A percentile compares a stretch with the other conserved stretches of the same genome.
Conservation (phyloP, 2,888 invertebrate genomes). For the Pristionchus arcanus region DNA sequence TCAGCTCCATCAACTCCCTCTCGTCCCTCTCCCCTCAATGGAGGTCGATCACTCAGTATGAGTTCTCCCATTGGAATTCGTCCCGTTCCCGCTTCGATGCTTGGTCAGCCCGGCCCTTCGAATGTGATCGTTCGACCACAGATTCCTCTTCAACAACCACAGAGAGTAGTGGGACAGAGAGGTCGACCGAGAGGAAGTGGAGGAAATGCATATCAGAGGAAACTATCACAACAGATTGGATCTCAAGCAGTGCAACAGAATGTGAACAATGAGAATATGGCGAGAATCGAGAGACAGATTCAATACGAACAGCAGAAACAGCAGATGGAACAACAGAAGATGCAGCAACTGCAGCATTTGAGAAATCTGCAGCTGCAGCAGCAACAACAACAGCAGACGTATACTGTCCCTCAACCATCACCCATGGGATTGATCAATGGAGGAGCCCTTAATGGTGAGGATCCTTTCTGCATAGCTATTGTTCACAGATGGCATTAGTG, state of each 20-base stretch:
- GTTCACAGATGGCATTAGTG: not conserved
- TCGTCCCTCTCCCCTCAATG: not conserved
- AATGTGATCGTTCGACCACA: no score
- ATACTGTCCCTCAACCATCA: slow-evolving; percentile 11
- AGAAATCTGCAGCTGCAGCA: not conserved
- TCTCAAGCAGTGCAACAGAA: not conserved
- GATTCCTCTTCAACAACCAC: not conserved
- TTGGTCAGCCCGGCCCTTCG: slow-evolving; percentile 5
- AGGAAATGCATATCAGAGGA: not conserved
- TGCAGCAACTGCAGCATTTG: not conserved
- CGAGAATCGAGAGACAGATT: not conserved
- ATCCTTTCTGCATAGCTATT: not conserved
- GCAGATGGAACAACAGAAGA: not conserved
- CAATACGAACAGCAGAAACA: not conserved
- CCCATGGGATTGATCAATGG: slow-evolving; percentile 15
- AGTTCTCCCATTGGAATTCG: slow-evolving; percentile 25
- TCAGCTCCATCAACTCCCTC: not conserved
- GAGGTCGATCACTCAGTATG: slow-evolving; percentile 1
- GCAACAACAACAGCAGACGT: not conserved
- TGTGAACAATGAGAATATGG: not conserved
- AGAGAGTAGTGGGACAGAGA: slow-evolving; percentile 1
- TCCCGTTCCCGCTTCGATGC: not conserved
- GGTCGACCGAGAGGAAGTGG: slow-evolving; percentile 1
- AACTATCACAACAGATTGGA: not conserved
- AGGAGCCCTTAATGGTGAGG: not conserved